Base-by-base conservation (phyloP, 2,113 vertebrate species). In the Crotalus horridus region DNA sequence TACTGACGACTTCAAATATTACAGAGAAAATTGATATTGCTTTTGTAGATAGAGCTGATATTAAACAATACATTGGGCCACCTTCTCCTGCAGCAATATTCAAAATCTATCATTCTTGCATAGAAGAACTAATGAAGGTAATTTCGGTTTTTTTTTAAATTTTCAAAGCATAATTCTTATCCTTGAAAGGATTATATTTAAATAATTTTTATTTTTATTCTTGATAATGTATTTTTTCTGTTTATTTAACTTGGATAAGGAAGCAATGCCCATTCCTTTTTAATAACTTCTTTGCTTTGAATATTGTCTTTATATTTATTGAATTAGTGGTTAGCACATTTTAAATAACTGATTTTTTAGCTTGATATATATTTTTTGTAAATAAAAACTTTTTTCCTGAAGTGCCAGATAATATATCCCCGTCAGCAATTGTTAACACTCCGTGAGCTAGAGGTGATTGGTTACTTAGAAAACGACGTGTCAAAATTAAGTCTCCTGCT, bases 51-150 rank as follows among this genome's bases (percentile, higher is more conserved):
- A 97, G 99, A 95, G 99, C 99, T 7, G 99, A 99, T 96, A 99
- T 99, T 97, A 99, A 99, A 95, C 99, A 99, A 94, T 99, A 99
- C 90, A 98, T 99, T 2, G 99, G 99, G 23, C 98, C 98, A 0
- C 99, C 99, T 1, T 99, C 99, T 1, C 95, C 96, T 13, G 97
- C 98, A 23, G 99, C 99, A 95, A 98, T 99, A 97, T 99, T 99
- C 95, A 98, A 96, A 97, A 99, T 99, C 96, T 99, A 99, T 95
- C 97, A 99, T 81, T 99, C 99, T 20, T 99, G 99, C 90, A 94
- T 99, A 93, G 98, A 99, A 95, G 99, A 99, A 91, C 97, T 99
- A 54, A 99, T 99, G 99, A 99, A 99, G 99, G 99, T 99, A 94
- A 97, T 87, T 81, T 93, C 7, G 90, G 88, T 0, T 0, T 89